Conservation (phyloP, 2,797 vertebrate genomes). For the Epinephelus coioides region DNA sequence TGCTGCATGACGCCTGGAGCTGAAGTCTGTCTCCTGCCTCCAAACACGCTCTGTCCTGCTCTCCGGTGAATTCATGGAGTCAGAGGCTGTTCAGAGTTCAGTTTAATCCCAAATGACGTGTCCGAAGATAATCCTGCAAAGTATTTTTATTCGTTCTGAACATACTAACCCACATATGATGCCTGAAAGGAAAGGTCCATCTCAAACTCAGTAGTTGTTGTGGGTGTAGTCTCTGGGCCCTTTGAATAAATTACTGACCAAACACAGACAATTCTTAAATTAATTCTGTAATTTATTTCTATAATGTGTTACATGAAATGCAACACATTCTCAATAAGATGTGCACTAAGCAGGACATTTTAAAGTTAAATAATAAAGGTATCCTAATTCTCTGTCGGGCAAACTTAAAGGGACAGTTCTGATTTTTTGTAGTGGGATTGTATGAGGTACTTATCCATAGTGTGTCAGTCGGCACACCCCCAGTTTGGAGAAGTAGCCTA, state of each 20-base stretch:
- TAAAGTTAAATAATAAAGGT: background rate
- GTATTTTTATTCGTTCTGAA: background rate
- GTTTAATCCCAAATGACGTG: conserved; percentile 19
- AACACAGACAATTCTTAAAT: too few species aligned
- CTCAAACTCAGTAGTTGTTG: background rate
- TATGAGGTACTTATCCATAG: too few species aligned
- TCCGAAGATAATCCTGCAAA: background rate
- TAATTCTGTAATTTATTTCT: too few species aligned
- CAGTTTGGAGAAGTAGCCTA: too few species aligned
- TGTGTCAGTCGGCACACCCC: too few species aligned
- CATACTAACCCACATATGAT: background rate
- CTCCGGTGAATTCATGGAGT: background rate
- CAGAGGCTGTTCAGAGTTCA: background rate
- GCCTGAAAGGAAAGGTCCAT: background rate
- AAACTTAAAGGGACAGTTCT: too few species aligned
- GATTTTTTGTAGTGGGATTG: too few species aligned
- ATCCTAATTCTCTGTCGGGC: too few species aligned
- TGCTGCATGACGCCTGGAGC: conserved; percentile 60
- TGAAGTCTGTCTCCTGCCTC: background rate
- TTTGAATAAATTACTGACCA: too few species aligned
- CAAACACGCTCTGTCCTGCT: background rate
- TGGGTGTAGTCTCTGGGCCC: too few species aligned
- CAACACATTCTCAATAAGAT: background rate
- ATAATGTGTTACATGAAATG: too few species aligned
- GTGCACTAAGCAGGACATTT: background rate